Conservation (phyloP, 30 jellyfish, hydroid and myxozoan genomes). For the Rhopilema esculentum region DNA sequence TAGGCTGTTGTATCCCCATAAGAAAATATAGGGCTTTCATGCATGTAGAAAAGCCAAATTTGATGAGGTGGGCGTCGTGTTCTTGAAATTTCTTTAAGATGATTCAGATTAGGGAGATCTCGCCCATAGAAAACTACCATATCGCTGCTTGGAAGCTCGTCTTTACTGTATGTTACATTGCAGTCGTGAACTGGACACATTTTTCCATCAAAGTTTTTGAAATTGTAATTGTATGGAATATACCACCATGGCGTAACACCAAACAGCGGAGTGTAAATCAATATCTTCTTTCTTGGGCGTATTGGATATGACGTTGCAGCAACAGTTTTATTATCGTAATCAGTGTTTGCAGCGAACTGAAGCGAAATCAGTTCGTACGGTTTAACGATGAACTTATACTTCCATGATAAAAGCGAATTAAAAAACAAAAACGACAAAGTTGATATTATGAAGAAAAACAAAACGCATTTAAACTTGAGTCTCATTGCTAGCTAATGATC, state of each 20-base stretch:
- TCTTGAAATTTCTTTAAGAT: slow-evolving; percentile 31
- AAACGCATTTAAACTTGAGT: too few species aligned
- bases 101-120: slow-evolving; percentile 71
- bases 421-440: too few species aligned
- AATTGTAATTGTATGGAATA: slow-evolving; percentile 71
- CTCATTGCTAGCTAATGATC: too few species aligned
- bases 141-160: slow-evolving; percentile 50
- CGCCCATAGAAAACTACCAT: slow-evolving; percentile 92
- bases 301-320: background rate
- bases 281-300: slow-evolving; percentile 11
- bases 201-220: slow-evolving; percentile 73
- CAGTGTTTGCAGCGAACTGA: too few species aligned
- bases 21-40: slow-evolving; percentile 81
- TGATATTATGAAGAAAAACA: too few species aligned
- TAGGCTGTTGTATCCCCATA: slow-evolving; percentile 5
- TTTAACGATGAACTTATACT: background rate
- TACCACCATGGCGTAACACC: slow-evolving; percentile 81
- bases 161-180: slow-evolving; percentile 73
- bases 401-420: too few species aligned
- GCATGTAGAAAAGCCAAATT: slow-evolving; percentile 89
- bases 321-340: too few species aligned
- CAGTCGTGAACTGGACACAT: slow-evolving; percentile 75
- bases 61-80: slow-evolving; percentile 26
- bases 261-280: slow-evolving; percentile 81
- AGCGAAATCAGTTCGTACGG: background rate